These are phyloP conservation scores for Montipora cactus DNA, from an alignment of 64 coral and sea anemone genomes.

Conservation along the genomic window DNA sequence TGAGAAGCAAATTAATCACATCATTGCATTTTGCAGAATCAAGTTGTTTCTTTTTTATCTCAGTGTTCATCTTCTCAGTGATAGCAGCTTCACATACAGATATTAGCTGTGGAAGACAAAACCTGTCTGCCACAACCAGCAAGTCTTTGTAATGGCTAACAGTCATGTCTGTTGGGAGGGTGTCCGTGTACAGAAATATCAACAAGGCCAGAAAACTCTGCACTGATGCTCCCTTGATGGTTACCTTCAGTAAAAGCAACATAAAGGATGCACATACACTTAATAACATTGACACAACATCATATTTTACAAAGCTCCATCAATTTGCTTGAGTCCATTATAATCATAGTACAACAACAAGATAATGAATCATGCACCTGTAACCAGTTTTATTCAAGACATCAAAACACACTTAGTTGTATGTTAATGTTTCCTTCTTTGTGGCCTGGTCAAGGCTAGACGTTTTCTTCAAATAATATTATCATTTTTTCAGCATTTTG, in stretches of 20 bases:
- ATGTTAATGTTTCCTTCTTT: too few species aligned
- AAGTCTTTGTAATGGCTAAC: slow-evolving; percentile 60
- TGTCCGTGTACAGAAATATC: slow-evolving; percentile 84
- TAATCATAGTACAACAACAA: too few species aligned
- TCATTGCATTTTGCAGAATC: slow-evolving; percentile 60
- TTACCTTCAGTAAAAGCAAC: slow-evolving; percentile 45
- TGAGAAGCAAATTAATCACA: slow-evolving; percentile 48
- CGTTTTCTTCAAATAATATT: too few species aligned
- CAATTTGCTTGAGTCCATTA: too few species aligned
- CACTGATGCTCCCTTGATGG: slow-evolving; percentile 64
- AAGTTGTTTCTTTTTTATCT: slow-evolving; percentile 56
- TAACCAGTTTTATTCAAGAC: too few species aligned
- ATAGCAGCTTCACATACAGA: slow-evolving; percentile 76
- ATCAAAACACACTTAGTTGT: too few species aligned
- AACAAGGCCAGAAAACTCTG: slow-evolving; percentile 71
- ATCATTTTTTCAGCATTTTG: too few species aligned
- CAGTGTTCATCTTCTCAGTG: slow-evolving; percentile 35
- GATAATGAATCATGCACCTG: too few species aligned
- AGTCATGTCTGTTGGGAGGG: slow-evolving; percentile 21
- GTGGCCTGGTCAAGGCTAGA: too few species aligned
- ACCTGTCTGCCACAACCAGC: slow-evolving; percentile 78
- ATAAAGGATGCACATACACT: background rate
- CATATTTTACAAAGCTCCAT: too few species aligned
- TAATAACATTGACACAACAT: too few species aligned
- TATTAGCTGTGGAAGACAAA: slow-evolving; percentile 71